Percentiles rank a stretch among this genome's conserved stretches.
These are phyloP conservation scores for Cuniculus paca DNA, from an alignment of 2,797 vertebrate species.

Conservation along the genomic window DNA sequence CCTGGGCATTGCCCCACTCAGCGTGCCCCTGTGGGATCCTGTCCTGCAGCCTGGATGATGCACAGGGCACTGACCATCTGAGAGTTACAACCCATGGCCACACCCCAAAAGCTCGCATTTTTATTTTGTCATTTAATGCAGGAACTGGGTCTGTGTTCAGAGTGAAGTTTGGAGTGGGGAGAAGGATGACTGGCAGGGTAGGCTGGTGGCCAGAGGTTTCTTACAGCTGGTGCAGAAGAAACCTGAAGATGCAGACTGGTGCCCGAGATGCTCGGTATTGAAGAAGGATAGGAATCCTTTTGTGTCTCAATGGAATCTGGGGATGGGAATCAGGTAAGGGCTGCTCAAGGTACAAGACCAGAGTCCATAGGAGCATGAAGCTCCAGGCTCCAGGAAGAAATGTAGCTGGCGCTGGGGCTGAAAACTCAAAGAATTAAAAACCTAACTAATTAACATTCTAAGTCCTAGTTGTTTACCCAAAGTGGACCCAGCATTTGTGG, in stretches of 20 bases:
- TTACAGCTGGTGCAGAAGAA: background rate
- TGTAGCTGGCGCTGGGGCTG: accelerated
- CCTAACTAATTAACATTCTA: background rate
- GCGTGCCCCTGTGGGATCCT: background rate
- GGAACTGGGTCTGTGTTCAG: background rate
- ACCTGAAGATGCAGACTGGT: accelerated
- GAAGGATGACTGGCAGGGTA: accelerated
- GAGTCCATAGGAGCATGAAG: accelerated
- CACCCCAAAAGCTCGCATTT: accelerated
- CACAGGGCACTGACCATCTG: accelerated
- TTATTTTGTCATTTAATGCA: background rate
- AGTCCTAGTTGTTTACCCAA: background rate
- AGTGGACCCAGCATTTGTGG: background rate
- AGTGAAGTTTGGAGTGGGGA: background rate
- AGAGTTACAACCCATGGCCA: accelerated
- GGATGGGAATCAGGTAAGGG: background rate
- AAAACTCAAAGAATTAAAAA: background rate
- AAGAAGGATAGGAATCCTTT: background rate
- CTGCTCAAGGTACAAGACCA: background rate
- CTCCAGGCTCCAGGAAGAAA: background rate
- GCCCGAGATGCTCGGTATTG: accelerated
- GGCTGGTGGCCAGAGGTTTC: background rate
- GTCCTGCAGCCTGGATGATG: accelerated
- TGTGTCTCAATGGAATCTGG: background rate
- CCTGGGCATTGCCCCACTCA: background rate